Evolutionary conservation across 2,113 vertebrate species (phyloP).

Genomic region (Hippocampus abdominalis): DNA sequence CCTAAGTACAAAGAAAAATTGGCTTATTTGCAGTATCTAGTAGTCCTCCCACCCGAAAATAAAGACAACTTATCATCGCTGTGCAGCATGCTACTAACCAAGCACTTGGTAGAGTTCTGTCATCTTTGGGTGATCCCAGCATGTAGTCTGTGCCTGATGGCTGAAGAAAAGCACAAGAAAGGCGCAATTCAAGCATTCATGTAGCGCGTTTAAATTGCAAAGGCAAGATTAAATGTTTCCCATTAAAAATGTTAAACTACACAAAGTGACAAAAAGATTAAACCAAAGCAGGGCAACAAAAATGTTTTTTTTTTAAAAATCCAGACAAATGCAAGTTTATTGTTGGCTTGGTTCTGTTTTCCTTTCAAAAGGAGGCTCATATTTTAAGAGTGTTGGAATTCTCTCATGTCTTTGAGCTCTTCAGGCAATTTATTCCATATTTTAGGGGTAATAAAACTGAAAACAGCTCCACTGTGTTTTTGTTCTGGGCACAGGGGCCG

Average conservation of each 20-base stretch:
- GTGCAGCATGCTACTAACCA: conserved; percentile 73
- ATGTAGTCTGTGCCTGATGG: conserved; percentile 97
- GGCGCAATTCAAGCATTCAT: neutral
- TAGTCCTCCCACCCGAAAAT: too few species aligned
- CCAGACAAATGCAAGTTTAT: neutral
- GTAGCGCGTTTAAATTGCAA: conserved; percentile 13
- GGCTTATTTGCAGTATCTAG: neutral
- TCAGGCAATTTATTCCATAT: neutral
- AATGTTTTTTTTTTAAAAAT: neutral
- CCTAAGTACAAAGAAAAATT: neutral
- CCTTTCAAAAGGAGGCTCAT: too few species aligned
- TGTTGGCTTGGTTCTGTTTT: neutral
- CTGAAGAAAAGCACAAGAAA: conserved; percentile 57
- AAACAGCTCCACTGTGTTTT: neutral
- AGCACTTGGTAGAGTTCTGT: conserved; percentile 93
- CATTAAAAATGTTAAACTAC: neutral
- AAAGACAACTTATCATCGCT: too few species aligned
- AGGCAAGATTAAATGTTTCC: neutral
- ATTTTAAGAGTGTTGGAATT: neutral
- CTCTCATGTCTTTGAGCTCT: neutral
- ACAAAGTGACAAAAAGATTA: neutral
- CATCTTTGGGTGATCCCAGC: conserved; percentile 99
- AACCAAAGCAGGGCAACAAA: neutral
- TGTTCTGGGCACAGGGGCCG: neutral
- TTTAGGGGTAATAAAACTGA: neutral